phyloP scores from a whole-genome alignment of 2,113 vertebrate species.

The Poecile atricapillus region DNA sequence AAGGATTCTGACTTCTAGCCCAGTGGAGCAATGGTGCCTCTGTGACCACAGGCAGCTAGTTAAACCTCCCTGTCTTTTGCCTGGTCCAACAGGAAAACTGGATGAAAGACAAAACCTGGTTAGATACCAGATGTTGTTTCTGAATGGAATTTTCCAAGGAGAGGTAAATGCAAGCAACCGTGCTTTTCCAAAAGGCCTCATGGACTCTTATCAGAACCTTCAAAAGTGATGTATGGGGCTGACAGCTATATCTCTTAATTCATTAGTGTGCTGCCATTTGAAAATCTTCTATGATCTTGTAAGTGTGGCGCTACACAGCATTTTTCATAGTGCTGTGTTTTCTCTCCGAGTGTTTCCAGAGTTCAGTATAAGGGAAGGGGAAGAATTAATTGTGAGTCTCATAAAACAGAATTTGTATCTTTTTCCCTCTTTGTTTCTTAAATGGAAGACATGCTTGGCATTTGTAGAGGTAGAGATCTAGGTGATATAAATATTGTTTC shows the following conservation, averaged over 20 bases:
- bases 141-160: constrained; percentile 6
- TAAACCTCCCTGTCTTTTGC: background rate
- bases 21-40: accelerated
- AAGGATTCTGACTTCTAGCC: background rate
- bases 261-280: background rate
- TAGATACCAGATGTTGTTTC: constrained; percentile 7
- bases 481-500: background rate
- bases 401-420: background rate
- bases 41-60: background rate
- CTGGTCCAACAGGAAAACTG: constrained; percentile 3
- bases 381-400: background rate
- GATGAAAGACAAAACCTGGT: background rate
- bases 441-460: background rate
- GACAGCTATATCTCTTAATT: background rate
- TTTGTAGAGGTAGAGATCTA: background rate
- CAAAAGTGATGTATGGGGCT: background rate
- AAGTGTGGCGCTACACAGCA: background rate
- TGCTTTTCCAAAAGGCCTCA: background rate
- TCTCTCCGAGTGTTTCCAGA: background rate
- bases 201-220: background rate
- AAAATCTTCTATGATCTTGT: background rate
- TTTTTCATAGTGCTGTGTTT: background rate
- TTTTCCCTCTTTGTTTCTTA: background rate
- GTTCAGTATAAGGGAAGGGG: background rate
- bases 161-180: background rate